These are phyloP conservation scores for Camptogramma bilineatum DNA, from an alignment of 2,888 invertebrate genomes.

Conservation along the genomic window DNA sequence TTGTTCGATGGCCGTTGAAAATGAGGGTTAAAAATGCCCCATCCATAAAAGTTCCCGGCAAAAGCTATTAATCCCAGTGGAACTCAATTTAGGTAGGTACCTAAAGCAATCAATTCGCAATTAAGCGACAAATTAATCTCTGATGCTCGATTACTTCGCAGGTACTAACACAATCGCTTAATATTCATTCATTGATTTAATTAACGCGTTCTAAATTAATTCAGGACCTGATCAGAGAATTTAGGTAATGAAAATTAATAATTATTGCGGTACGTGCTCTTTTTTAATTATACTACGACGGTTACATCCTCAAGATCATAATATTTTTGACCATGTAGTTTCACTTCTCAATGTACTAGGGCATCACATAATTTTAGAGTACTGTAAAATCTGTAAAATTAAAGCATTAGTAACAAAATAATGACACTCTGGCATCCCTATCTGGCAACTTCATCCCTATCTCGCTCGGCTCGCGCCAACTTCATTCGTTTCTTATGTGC, in stretches of 20 bases:
- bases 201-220: conserved; percentile 10
- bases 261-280: conserved; percentile 1
- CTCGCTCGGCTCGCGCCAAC: too few species aligned
- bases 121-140: conserved; percentile 18
- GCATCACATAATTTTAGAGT: too few species aligned
- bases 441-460: too few species aligned
- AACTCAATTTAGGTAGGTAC: background rate
- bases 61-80: background rate
- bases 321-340: too few species aligned
- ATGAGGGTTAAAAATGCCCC: background rate
- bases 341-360: too few species aligned
- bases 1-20: background rate
- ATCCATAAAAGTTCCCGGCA: background rate
- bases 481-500: too few species aligned
- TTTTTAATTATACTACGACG: background rate
- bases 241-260: conserved; percentile 8
- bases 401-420: too few species aligned
- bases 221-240: conserved; percentile 10
- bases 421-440: too few species aligned
- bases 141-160: conserved; percentile 6
- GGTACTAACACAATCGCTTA: conserved; percentile 11
- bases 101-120: conserved; percentile 6
- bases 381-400: too few species aligned
- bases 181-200: conserved; percentile 13
- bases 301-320: too few species aligned